These are phyloP conservation scores for Sinelater perroti DNA, from an alignment of 2,888 invertebrate genomes.

Conservation along the genomic window DNA sequence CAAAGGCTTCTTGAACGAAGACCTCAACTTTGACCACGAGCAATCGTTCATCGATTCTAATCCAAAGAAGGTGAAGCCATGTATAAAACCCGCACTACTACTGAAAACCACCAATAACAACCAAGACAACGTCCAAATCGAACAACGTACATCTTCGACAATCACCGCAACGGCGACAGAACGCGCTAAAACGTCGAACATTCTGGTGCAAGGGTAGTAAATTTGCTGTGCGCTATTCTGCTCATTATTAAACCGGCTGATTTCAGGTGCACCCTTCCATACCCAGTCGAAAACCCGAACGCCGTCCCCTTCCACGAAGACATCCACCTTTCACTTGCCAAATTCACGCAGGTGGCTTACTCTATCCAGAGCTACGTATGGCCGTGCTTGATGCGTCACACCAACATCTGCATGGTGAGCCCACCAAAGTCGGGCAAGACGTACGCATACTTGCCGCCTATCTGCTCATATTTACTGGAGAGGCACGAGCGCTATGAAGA, in stretches of 20 bases:
- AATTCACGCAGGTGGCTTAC: slow-evolving; percentile 55
- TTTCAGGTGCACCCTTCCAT: slow-evolving; percentile 47
- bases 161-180: slow-evolving; percentile 15
- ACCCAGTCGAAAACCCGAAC: slow-evolving; percentile 42
- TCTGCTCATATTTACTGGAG: slow-evolving; percentile 69
- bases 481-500: slow-evolving; percentile 57
- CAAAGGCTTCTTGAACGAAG: no score
- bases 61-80: neutral
- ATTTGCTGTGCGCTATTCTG: no score
- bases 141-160: neutral
- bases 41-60: neutral
- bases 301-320: slow-evolving; percentile 47
- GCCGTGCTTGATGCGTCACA: slow-evolving; percentile 72
- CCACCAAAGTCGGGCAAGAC: slow-evolving; percentile 73
- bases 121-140: slow-evolving; percentile 2
- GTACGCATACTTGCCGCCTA: slow-evolving; percentile 72
- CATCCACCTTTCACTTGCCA: slow-evolving; percentile 47
- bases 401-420: slow-evolving; percentile 72
- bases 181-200: slow-evolving; percentile 31
- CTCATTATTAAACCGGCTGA: no score
- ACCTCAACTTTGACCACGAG: no score
- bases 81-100: neutral
- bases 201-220: slow-evolving; percentile 41
- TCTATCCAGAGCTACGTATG: slow-evolving; percentile 75
- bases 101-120: neutral